Percentiles rank a stretch among this genome's conserved stretches.
phyloP scores from a whole-genome alignment of 2,113 vertebrate genomes.

The Microcebus lehilahytsara region DNA sequence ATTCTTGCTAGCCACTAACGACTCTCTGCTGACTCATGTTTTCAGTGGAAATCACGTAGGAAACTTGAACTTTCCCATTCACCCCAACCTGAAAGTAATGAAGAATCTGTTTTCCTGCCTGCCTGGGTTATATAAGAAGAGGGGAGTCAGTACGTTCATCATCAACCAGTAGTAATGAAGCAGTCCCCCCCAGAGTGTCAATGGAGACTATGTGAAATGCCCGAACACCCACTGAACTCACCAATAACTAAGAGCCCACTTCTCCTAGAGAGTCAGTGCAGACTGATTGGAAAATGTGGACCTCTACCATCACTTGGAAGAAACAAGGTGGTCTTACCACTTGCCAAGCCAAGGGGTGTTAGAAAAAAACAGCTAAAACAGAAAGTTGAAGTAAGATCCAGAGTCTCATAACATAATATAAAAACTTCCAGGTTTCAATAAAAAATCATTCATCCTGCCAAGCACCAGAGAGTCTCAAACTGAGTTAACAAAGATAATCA shows the following conservation, averaged over 20 bases:
- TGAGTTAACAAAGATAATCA: neutral
- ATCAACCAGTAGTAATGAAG: neutral
- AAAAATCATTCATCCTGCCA: neutral
- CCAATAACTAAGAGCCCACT: neutral
- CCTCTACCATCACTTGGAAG: neutral
- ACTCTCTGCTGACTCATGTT: neutral
- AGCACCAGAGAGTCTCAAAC: neutral
- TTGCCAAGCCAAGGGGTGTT: neutral
- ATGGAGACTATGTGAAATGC: neutral
- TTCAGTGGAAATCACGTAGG: neutral
- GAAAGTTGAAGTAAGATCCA: neutral
- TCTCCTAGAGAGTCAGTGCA: neutral
- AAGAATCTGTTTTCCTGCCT: neutral
- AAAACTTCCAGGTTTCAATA: neutral
- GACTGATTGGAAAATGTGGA: neutral
- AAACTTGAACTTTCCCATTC: neutral
- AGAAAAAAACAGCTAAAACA: neutral
- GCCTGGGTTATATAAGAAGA: neutral
- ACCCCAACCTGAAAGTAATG: neutral
- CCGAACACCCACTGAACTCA: neutral
- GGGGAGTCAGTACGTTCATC: neutral
- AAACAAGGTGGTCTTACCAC: neutral
- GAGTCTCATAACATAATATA: neutral
- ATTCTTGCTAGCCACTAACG: neutral
- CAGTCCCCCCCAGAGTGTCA: fast-evolving